Evolutionary conservation across 2,113 vertebrate genomes (phyloP).

Genomic region (Bostrychus sinensis): DNA sequence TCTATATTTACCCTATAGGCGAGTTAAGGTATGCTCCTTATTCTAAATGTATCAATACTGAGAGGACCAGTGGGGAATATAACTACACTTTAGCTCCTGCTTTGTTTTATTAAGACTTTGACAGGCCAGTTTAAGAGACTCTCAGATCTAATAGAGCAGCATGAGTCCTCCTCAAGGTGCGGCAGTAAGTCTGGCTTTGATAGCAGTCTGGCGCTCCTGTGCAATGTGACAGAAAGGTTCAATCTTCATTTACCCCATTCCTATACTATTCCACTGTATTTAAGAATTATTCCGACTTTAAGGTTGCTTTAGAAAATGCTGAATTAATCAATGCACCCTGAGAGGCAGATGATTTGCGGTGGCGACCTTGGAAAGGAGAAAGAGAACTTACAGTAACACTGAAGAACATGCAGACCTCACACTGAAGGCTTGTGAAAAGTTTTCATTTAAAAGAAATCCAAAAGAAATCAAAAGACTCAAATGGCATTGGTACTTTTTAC

Average conservation of each 20-base stretch:
- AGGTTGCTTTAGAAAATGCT: too few relatives aligned
- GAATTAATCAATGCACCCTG: too few relatives aligned
- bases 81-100: conserved; percentile 34
- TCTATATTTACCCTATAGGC: conserved; percentile 22
- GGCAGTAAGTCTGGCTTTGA: conserved; percentile 20
- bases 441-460: background rate
- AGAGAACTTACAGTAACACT: too few relatives aligned
- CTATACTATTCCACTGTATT: too few relatives aligned
- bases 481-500: too few relatives aligned
- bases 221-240: conserved; percentile 11
- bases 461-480: too few relatives aligned
- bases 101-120: conserved; percentile 53
- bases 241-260: too few relatives aligned
- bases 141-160: conserved; percentile 38
- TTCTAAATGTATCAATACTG: conserved; percentile 35
- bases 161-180: conserved; percentile 32
- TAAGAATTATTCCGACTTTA: too few relatives aligned
- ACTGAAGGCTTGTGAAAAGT: too few relatives aligned
- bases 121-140: conserved; percentile 44
- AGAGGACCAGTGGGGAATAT: conserved; percentile 32
- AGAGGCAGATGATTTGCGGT: too few relatives aligned
- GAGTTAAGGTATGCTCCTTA: conserved; percentile 11
- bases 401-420: too few relatives aligned
- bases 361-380: too few relatives aligned
- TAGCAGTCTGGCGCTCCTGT: conserved; percentile 8